These are phyloP conservation scores for Phaethornis superciliosus DNA, from an alignment of 2,113 vertebrate species.

Conservation along the genomic window DNA sequence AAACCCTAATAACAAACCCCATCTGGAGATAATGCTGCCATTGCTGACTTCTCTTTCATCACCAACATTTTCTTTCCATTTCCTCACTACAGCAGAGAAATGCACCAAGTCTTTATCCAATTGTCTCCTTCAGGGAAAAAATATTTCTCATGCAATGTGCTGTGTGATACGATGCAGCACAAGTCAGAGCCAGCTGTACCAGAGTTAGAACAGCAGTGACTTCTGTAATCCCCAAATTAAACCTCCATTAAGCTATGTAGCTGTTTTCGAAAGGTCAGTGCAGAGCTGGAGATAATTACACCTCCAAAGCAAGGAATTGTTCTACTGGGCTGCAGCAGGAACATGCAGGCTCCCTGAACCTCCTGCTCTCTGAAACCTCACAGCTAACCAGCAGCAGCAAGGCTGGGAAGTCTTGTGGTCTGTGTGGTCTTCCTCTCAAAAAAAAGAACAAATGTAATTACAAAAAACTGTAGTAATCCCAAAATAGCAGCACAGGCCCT, in stretches of 20 bases:
- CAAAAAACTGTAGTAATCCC: background rate
- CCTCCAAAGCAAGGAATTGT: background rate
- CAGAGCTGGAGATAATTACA: background rate
- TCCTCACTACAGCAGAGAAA: background rate
- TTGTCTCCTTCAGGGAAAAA: background rate
- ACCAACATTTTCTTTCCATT: background rate
- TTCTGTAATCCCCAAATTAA: background rate
- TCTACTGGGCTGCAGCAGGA: background rate
- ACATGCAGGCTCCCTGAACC: background rate
- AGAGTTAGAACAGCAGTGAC: background rate
- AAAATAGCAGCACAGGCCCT: background rate
- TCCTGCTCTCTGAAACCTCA: background rate
- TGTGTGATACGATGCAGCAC: background rate
- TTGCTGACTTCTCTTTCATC: background rate
- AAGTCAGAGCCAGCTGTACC: background rate
- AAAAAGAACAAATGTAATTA: constrained; percentile 7
- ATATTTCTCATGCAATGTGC: background rate
- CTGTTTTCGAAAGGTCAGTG: background rate
- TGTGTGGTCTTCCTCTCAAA: background rate
- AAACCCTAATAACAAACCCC: background rate
- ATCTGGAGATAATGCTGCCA: background rate
- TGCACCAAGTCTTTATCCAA: background rate
- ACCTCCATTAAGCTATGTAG: background rate
- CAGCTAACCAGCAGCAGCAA: background rate
- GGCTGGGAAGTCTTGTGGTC: background rate